Evolutionary conservation across 2,797 vertebrate species (phyloP), one percentile per base, ranked within the genome.

Genomic region (Morelia viridis): DNA sequence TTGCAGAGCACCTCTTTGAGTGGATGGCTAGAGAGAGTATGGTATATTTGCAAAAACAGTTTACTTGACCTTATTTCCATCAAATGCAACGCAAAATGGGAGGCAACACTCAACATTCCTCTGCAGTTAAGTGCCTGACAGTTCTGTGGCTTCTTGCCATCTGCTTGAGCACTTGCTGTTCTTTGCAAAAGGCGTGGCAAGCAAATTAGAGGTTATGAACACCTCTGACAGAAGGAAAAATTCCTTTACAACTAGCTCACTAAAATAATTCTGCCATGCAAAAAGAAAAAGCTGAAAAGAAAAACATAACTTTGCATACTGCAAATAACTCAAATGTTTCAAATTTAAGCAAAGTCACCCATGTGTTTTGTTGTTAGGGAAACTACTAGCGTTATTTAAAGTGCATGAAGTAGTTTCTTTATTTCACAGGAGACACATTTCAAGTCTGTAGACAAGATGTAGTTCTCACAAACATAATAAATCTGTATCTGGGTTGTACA

Each of bases 401-500:
- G 94, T 92, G 89, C 58, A 91, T 88, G 91, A 68, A 89, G 91
- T 90, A 89, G 64, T 88, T 91, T 93, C 93, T 94, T 94, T 93
- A 94, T 95, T 94, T 94, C 93, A 93, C 95, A 58, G 68, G 60
- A 64, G 57, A 90, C 61, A 28, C 46, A 80, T 87, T 94, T 93
- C 93, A 88, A 94, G 91, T 89, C 62, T 83, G 91, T 58, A 56
- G 86, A 26, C 8, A 92, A 89, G 61, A 61, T 11, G 57, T 24
- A 53, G 19, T 61, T 89, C 28, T 41, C 17, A 46, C 60, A 64
- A 15, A 57, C 50, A 13, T 31, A 64, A 24, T 84, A 64, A 41
- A 56, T 28, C 7, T 91, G 1, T 62, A 31, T 62, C n/a, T 88
- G 91, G 50, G 46, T 50, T 41, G 3, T 64, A 92, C 1, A 87